Evolutionary conservation across 2,113 vertebrate genomes (phyloP), one percentile per base, ranked within the genome.

Genomic region (Nerophis ophidion): DNA sequence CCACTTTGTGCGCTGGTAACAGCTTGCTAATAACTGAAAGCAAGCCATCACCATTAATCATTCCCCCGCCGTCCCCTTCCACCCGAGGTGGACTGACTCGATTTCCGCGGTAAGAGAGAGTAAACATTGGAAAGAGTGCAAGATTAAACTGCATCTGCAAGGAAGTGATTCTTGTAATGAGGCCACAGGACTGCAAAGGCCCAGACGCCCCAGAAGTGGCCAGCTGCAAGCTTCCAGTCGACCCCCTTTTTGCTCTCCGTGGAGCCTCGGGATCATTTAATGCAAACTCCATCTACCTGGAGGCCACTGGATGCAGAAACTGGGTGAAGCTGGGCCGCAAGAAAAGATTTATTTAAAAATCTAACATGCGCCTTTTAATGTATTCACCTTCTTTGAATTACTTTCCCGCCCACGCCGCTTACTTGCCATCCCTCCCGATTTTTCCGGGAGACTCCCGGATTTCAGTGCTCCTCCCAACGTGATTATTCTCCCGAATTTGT

Each of bases 211-310:
- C 60, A 57, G 60, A 49, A 68, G 68, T 53, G 65, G 67, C 65
- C 74, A 73, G 83, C 72, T 77, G 68, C 65, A 79, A 60, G 71
- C 61, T 59, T 62, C 35, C 58, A 51, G 40, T 74, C n/a, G 65
- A 70, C 40, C 48, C 67, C 64, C n/a, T n/a, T 57, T 50, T 42
- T 10, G 6, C 38, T 66, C 56, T 64, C 66, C 60, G 47, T 46
- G 60, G 68, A 60, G 4, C 5, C 68, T 66, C 65, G 71, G 60
- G 73, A 49, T 61, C 66, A 19, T 84, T 84, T 83, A 83, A 81
- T 82, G 80, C 19, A 26, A 3, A n/a, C n/a, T n/a, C n/a, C n/a
- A n/a, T n/a, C n/a, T n/a, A n/a, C n/a, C n/a, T n/a, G n/a, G n/a
- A n/a, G n/a, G n/a, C n/a, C n/a, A n/a, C n/a, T n/a, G n/a, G n/a